Base-by-base conservation (phyloP, 2,113 vertebrate genomes). In the Burhinus oedicnemus region DNA sequence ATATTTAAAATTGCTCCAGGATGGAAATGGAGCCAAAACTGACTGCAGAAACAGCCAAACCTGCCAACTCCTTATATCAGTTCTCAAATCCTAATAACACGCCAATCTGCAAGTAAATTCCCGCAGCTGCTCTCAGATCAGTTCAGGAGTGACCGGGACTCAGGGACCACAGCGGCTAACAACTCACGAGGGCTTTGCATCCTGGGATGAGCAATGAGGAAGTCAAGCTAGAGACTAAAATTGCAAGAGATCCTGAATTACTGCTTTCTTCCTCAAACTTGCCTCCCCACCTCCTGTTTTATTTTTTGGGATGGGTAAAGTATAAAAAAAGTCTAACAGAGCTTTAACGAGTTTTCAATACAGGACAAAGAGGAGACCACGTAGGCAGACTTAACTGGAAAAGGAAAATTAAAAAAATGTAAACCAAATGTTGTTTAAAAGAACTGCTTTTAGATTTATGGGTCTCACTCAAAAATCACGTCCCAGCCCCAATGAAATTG, bases 31-130 rank as follows among this genome's bases (percentile, higher is more conserved):
- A 93, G 89, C 84, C 87, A 95, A 87, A 79, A 77, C 62, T 27
- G 45, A 83, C 40, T 76, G 78, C 70, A 95, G 91, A 93, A 94
- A 89, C 49, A 84, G 86, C 40, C 5, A 79, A 87, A 85, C 12
- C 49, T 76, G 49, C 75, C 71, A 96, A 57, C 34, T 79, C 36
- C 61, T 72, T 65, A 6, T 9, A 83, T 74, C 29, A 85, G 40
- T 65, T 76, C 34, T 75, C 55, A 76, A 82, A 70, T 75, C 42
- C 45, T 42, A 51, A 23, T 51, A 83, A 65, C 52, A 65, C 1
- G 3, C 32, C 49, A 51, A 34, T 32, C n/a, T 65, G 52, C 54
- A 77, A 57, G 7, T 26, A 49, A 42, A 27, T 62, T 91, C 74
- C 82, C 1, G 1, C 36, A 68, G 27, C 26, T 45, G 40, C 76